A percentile compares a stretch with the other conserved stretches of the same genome.
Conservation (phyloP, 1,140 invertebrate species). For the Leguminivora glycinivorella region DNA sequence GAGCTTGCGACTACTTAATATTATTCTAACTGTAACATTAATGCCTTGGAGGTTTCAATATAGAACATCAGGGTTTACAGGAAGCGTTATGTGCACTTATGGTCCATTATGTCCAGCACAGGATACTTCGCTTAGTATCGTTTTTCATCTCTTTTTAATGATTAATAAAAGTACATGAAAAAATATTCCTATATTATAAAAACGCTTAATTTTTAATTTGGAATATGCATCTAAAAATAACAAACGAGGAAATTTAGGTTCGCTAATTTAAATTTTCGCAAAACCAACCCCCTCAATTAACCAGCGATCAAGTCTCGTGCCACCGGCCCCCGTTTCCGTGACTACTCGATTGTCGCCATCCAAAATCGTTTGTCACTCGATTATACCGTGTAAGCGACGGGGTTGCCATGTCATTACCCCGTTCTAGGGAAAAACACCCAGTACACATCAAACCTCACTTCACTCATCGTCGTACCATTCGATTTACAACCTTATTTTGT, state of each 20-base stretch:
- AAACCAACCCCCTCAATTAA: conserved; percentile 16
- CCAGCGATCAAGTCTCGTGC: not conserved
- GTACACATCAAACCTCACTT: not conserved
- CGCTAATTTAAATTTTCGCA: not conserved
- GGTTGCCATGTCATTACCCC: conserved; percentile 63
- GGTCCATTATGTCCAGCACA: not conserved
- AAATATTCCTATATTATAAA: no score
- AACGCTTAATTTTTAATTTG: no score
- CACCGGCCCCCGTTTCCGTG: not conserved
- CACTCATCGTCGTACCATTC: not conserved
- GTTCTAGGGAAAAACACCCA: conserved; percentile 64
- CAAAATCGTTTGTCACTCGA: conserved; percentile 72
- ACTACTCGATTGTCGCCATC: conserved; percentile 50
- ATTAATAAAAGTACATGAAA: no score
- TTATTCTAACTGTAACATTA: conserved; percentile 7
- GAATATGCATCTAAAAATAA: not conserved
- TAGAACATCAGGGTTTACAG: not conserved
- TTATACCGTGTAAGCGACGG: conserved; percentile 62
- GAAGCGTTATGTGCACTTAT: conserved; percentile 1
- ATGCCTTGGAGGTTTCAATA: conserved; percentile 5
- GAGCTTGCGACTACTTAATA: conserved; percentile 10
- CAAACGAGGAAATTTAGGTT: not conserved
- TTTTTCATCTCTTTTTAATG: not conserved
- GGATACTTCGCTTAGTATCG: not conserved
- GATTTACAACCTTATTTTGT: conserved; percentile 2